phyloP scores from a whole-genome alignment of 1,140 invertebrate genomes.

The Belonocnema kinseyi region DNA sequence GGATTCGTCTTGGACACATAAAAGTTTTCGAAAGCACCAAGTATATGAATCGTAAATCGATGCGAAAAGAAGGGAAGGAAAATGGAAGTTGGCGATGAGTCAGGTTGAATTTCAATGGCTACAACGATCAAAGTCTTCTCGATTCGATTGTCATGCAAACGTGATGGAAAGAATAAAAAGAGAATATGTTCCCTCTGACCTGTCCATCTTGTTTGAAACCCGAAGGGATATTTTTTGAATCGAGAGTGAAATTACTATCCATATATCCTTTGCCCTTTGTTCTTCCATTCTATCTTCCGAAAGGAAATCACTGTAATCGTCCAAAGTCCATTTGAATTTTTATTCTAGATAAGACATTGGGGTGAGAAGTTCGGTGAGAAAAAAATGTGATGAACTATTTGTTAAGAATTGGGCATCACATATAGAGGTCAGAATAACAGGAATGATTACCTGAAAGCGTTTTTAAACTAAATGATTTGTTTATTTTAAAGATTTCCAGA shows the following conservation, averaged over 20 bases:
- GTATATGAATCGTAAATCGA: background rate
- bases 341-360: background rate
- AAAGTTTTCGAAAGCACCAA: too few relatives aligned
- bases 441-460: too few relatives aligned
- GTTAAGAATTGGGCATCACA: too few relatives aligned
- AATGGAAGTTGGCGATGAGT: conserved; percentile 15
- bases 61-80: background rate
- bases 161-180: background rate
- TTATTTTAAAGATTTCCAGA: too few relatives aligned
- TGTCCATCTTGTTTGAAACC: background rate
- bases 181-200: background rate
- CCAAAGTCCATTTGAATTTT: background rate
- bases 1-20: too few relatives aligned
- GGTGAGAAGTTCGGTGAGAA: background rate
- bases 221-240: conserved; percentile 2
- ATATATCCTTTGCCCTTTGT: background rate
- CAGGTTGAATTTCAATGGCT: background rate
- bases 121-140: conserved; percentile 18
- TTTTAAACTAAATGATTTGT: too few relatives aligned
- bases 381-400: too few relatives aligned
- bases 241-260: background rate
- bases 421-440: too few relatives aligned
- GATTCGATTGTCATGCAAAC: conserved; percentile 21
- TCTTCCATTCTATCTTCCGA: background rate
- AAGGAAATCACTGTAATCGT: background rate